Conservation (phyloP, 2,113 vertebrate genomes). For the Spermophilus dauricus region DNA sequence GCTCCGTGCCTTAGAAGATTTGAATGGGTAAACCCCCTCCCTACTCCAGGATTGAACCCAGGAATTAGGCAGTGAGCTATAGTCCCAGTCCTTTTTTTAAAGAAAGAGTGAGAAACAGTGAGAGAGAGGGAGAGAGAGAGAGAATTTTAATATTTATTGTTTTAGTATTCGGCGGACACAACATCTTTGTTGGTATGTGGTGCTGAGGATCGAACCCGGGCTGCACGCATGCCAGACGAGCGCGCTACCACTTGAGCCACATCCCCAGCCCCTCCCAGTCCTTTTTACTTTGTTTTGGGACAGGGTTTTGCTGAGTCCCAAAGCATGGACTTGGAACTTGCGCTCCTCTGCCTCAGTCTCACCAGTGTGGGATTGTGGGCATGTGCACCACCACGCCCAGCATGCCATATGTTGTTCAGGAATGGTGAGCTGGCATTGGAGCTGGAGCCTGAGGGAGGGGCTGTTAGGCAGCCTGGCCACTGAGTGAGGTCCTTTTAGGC, state of each 20-base stretch:
- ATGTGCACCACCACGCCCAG: too few species aligned
- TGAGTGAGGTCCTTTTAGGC: not conserved
- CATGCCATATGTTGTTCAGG: not conserved
- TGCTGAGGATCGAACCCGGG: too few species aligned
- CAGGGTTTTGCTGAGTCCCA: not conserved
- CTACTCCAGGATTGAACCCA: too few species aligned
- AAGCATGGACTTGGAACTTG: not conserved
- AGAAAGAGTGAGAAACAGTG: too few species aligned
- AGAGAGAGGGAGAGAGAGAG: too few species aligned
- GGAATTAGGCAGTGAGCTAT: not conserved
- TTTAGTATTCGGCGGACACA: too few species aligned
- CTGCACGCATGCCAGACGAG: too few species aligned
- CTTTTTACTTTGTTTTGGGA: not conserved
- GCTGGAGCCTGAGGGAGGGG: constrained; percentile 54
- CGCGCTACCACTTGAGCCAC: too few species aligned
- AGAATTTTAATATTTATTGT: too few species aligned
- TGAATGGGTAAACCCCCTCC: constrained; percentile 68
- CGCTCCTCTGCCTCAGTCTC: not conserved
- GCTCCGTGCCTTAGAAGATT: constrained; percentile 57
- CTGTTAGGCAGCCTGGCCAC: not conserved
- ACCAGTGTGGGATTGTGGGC: too few species aligned
- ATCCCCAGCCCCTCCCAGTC: not conserved
- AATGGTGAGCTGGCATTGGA: not conserved
- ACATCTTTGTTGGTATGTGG: too few species aligned
- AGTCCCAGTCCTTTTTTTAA: not conserved